These are phyloP conservation scores for Philereme vetulata DNA, from an alignment of 2,888 invertebrate genomes.

Conservation along the genomic window DNA sequence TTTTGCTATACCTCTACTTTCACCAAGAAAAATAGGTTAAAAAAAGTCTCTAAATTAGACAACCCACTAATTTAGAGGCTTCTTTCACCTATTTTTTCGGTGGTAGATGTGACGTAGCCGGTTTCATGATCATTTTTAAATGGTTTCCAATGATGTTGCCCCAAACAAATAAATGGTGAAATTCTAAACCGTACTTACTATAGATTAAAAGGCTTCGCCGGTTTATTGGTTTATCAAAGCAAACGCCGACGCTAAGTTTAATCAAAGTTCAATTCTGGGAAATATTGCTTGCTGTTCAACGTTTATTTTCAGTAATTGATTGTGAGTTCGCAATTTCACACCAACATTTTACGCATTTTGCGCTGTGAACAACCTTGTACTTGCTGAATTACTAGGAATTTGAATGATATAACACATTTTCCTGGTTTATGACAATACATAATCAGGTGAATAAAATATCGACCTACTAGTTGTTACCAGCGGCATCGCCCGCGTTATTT, in stretches of 20 bases:
- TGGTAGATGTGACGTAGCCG: constrained; percentile 13
- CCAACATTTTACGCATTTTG: no score
- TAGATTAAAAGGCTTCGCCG: constrained; percentile 20
- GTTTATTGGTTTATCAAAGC: constrained; percentile 21
- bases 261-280: background rate
- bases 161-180: constrained; percentile 26
- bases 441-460: no score
- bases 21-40: constrained; percentile 5
- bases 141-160: constrained; percentile 32
- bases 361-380: no score
- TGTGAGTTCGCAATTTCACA: no score
- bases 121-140: constrained; percentile 43
- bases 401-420: no score
- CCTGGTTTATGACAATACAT: no score
- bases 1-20: background rate
- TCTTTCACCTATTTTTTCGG: background rate
- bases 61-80: background rate
- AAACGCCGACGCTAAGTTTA: constrained; percentile 1
- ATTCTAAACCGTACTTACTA: constrained; percentile 22
- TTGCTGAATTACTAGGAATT: no score
- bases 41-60: constrained; percentile 6
- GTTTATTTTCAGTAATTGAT: no score
- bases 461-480: no score
- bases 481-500: no score
- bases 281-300: background rate